Base-by-base conservation (phyloP, 2,797 vertebrate species). In the Acrossocheilus wenchowensis region DNA sequence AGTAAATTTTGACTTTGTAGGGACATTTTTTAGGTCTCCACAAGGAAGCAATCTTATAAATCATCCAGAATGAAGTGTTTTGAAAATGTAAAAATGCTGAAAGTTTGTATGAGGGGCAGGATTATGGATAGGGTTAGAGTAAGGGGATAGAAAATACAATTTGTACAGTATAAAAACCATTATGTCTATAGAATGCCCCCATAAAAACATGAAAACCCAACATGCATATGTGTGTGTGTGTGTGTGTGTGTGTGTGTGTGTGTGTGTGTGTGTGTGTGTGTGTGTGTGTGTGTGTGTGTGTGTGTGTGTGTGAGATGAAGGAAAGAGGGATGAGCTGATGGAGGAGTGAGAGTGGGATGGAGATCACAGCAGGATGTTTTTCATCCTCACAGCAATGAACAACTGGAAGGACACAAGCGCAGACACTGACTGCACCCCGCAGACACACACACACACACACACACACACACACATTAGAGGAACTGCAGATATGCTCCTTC, bases 341-440 rank as follows among this genome's bases (percentile, higher is more conserved):
- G 97, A 97, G 96, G 95, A 96, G 96, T 97, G 96, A 96, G 95
- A 96, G 95, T 96, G 93, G 93, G 96, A 96, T 97, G 96, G 94
- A 96, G 93, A 94, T 94, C 97, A 96, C 97, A 96, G 97, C 96
- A 95, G 97, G 97, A 97, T 96, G 95, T 97, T 97, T 97, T 99
- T 99, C 97, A 98, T 98, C 97, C 96, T 97, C 97, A 94, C 97
- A 98, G 97, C 96, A 96, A 97, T 97, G 96, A 95, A 95, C 96
- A 96, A 95, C 96, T 93, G 96, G 93, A 96, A 97, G 96, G 94
- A 97, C 97, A 96, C 96, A 94, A 96, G 96, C 96, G 94, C 95
- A 96, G 96, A 96, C 93, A 94, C 96, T 97, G 96, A 96, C 94
- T 96, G 96, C 97, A 97, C 97, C 41, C 64, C 19, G 9, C 5